phyloP scores from a whole-genome alignment of 2,797 vertebrate genomes.

The Pangasius sanitwongsei region DNA sequence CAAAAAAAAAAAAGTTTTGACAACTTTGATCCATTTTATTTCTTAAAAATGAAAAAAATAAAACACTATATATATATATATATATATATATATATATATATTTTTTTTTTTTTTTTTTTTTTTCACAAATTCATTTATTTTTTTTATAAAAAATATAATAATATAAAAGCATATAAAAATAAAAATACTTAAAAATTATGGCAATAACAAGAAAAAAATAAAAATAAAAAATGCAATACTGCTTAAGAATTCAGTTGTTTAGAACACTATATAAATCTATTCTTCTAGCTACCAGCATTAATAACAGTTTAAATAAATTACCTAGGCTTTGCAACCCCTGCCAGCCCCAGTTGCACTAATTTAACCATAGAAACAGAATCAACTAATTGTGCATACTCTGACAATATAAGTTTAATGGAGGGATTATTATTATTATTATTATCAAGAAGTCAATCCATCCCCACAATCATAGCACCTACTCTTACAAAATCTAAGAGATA shows the following conservation, averaged over 20 bases:
- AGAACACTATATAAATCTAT: background rate
- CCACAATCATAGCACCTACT: background rate
- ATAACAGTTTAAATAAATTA: too few species aligned
- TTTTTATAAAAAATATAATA: background rate
- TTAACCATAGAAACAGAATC: background rate
- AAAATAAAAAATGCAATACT: background rate
- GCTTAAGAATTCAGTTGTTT: background rate
- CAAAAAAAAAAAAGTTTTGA: background rate
- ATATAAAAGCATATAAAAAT: background rate
- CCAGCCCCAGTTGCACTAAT: background rate
- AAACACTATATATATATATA: background rate
- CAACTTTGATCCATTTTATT: background rate
- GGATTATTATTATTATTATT: background rate
- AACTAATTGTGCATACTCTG: background rate
- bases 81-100: too few species aligned
- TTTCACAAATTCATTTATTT: background rate
- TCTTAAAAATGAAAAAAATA: background rate
- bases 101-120: too few species aligned
- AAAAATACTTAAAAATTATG: background rate
- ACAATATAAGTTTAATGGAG: background rate
- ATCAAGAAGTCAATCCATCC: background rate
- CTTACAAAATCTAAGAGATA: background rate
- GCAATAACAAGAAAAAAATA: background rate
- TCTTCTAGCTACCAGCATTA: background rate
- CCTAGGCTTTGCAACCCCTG: background rate